Conservation (phyloP, 2,888 invertebrate species). For the Amblyteles armatorius region DNA sequence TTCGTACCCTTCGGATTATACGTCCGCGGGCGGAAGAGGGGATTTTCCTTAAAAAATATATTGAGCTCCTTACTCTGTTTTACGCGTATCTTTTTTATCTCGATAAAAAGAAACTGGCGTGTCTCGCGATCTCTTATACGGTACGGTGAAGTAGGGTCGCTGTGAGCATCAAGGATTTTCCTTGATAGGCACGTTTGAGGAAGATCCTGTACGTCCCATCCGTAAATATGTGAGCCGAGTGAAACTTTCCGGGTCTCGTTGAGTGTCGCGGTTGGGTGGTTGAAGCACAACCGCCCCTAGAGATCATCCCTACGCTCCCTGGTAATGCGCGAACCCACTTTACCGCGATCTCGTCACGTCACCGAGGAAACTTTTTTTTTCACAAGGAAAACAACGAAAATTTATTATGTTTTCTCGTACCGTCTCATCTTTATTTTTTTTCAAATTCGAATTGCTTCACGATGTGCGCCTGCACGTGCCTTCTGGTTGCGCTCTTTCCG, state of each 20-base stretch:
- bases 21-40: neutral
- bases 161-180: neutral
- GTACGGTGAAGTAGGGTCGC: neutral
- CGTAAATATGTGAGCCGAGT: slow-evolving; percentile 11
- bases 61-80: neutral
- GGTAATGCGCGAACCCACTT: slow-evolving; percentile 48
- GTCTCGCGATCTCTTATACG: neutral
- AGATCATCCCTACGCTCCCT: neutral
- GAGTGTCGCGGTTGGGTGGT: neutral
- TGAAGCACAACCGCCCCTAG: neutral
- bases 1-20: neutral
- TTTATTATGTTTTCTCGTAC: no score
- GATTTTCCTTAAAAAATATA: neutral
- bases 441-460: neutral
- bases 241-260: slow-evolving; percentile 40
- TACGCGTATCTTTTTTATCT: neutral
- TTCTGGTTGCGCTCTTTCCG: neutral
- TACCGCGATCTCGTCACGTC: slow-evolving; percentile 3
- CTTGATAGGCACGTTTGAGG: neutral
- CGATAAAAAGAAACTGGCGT: neutral
- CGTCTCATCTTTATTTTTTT: neutral
- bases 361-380: neutral
- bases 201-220: slow-evolving; percentile 15
- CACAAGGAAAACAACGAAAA: no score
- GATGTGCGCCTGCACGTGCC: neutral